phyloP scores from a whole-genome alignment of 2,113 vertebrate species.

The Nyctereutes procyonoides region DNA sequence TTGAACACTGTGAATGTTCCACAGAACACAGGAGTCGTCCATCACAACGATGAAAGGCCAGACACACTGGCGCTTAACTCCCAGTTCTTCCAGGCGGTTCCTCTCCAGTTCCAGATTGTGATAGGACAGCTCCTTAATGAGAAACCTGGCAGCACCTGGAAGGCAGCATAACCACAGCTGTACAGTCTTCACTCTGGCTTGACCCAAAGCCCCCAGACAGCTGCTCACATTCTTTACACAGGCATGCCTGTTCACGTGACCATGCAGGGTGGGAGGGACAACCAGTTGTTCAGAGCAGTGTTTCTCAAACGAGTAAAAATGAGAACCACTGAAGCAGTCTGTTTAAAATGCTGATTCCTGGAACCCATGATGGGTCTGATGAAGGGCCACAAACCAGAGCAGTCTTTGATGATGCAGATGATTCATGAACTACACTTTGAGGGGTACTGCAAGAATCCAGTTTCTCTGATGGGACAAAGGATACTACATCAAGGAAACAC shows the following conservation, averaged over 20 bases:
- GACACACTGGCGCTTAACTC: slow-evolving; percentile 94
- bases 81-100: slow-evolving; percentile 95
- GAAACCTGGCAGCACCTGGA: slow-evolving; percentile 96
- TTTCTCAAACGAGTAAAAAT: neutral
- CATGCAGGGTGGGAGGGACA: neutral
- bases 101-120: slow-evolving; percentile 98
- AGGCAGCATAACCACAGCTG: slow-evolving; percentile 34
- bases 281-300: neutral
- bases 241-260: neutral
- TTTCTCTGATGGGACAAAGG: neutral
- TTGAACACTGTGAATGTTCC: slow-evolving; percentile 91
- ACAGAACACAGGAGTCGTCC: slow-evolving; percentile 97
- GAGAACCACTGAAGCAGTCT: neutral
- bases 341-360: neutral
- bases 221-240: neutral
- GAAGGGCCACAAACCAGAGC: neutral
- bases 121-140: slow-evolving; percentile 98
- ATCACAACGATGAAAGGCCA: slow-evolving; percentile 99
- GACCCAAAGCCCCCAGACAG: neutral
- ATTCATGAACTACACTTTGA: neutral
- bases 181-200: neutral
- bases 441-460: neutral
- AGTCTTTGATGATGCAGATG: neutral
- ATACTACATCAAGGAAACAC: neutral
- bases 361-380: neutral